A percentile compares a stretch with the other conserved stretches of the same genome.
Evolutionary conservation across 2,888 invertebrate species (phyloP).

Genomic region (Macaria notata): DNA sequence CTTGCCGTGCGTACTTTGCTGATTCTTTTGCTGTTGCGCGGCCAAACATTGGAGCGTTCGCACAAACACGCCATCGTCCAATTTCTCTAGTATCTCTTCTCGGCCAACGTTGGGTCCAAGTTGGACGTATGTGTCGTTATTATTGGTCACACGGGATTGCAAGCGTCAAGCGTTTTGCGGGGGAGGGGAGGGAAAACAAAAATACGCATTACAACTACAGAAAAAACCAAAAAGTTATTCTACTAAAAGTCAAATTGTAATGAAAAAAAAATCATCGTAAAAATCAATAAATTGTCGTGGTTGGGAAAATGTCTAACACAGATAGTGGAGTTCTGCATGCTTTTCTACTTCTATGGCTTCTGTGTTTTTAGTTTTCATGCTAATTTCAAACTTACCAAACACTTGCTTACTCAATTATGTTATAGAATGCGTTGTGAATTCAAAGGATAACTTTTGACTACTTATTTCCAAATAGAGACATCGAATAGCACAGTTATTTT

Average conservation of each 20-base stretch:
- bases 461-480: too few species aligned
- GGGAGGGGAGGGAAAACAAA: constrained; percentile 73
- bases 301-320: constrained; percentile 82
- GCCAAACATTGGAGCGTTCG: constrained; percentile 81
- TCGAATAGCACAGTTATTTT: too few species aligned
- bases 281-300: constrained; percentile 55
- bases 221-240: constrained; percentile 57
- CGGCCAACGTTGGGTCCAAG: too few species aligned
- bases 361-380: constrained; percentile 49
- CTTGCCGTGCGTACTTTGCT: constrained; percentile 80
- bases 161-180: constrained; percentile 81
- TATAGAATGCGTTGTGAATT: constrained; percentile 38
- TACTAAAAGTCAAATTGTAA: constrained; percentile 39
- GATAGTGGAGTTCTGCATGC: constrained; percentile 58
- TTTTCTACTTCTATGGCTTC: constrained; percentile 76
- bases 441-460: constrained; percentile 35
- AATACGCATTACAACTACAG: constrained; percentile 82
- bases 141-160: constrained; percentile 77
- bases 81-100: constrained; percentile 76
- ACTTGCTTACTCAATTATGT: constrained; percentile 28
- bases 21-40: constrained; percentile 78
- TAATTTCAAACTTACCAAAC: constrained; percentile 47
- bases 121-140: constrained; percentile 44
- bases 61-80: constrained; percentile 80
- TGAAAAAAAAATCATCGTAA: constrained; percentile 28